A percentile compares a stretch with the other conserved stretches of the same genome.
Conservation (phyloP, 2,888 invertebrate species). For the Hypomecis atomaria region DNA sequence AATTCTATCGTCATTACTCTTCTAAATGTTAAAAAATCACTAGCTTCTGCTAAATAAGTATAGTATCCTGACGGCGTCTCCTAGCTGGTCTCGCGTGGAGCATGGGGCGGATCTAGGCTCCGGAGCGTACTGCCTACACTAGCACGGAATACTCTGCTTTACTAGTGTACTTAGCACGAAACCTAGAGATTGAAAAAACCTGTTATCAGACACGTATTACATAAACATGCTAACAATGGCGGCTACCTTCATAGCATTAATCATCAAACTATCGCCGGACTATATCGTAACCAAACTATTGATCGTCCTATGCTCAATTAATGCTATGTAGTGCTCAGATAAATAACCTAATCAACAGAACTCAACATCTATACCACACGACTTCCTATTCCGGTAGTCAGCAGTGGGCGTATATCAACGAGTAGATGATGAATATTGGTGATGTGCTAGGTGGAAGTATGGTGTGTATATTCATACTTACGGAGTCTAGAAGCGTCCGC, state of each 20-base stretch:
- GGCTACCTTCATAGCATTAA: conserved; percentile 81
- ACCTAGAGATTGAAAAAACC: conserved; percentile 84
- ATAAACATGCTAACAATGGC: conserved; percentile 63
- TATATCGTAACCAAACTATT: conserved; percentile 19
- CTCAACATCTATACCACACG: conserved; percentile 50
- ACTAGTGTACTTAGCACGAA: conserved; percentile 85
- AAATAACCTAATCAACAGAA: conserved; percentile 49
- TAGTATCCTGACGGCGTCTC: conserved; percentile 79
- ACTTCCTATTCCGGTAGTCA: conserved; percentile 54
- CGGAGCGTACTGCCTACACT: conserved; percentile 85
- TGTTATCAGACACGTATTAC: conserved; percentile 71
- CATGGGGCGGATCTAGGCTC: conserved; percentile 82
- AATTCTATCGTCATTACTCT: conserved; percentile 66
- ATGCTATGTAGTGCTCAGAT: conserved; percentile 76
- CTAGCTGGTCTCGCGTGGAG: conserved; percentile 81
- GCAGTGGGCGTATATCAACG: conserved; percentile 30
- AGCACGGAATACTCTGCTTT: conserved; percentile 81
- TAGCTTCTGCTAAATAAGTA: conserved; percentile 75
- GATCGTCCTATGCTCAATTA: conserved; percentile 64
- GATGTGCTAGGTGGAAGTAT: conserved; percentile 45
- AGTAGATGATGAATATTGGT: conserved; percentile 48
- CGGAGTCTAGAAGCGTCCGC: conserved; percentile 67
- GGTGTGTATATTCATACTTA: conserved; percentile 55
- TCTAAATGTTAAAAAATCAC: conserved; percentile 67
- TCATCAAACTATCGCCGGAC: conserved; percentile 54